Evolutionary conservation across 2,797 vertebrate species (phyloP).

Genomic region (Tadarida brasiliensis): DNA sequence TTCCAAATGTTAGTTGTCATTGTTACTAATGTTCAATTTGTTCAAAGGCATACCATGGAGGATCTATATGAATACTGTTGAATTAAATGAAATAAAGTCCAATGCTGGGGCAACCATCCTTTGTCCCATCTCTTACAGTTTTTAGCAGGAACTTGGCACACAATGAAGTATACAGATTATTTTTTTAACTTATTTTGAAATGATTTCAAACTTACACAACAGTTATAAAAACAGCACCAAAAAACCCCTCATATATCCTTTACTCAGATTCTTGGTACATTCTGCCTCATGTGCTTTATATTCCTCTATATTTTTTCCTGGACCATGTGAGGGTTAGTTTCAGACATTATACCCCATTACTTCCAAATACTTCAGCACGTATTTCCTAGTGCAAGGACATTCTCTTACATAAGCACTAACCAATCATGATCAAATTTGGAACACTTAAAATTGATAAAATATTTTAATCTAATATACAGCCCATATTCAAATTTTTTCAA

Average conservation of each 20-base stretch:
- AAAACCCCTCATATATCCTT: neutral
- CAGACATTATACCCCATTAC: conserved; percentile 4
- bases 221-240: conserved; percentile 28
- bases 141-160: neutral
- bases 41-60: conserved; percentile 4
- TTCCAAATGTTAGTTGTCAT: neutral
- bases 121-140: neutral
- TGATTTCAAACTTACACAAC: conserved; percentile 44
- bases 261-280: neutral
- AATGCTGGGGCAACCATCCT: neutral
- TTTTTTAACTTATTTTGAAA: conserved; percentile 48
- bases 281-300: neutral
- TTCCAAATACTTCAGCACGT: neutral
- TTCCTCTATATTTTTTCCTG: neutral
- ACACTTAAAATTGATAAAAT: neutral
- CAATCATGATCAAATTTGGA: conserved; percentile 26
- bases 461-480: conserved; percentile 3
- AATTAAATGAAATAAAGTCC: conserved; percentile 29
- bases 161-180: neutral
- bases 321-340: neutral
- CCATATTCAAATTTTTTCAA: conserved; percentile 40
- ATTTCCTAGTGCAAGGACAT: conserved; percentile 23
- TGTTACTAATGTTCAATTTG: neutral
- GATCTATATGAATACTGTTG: neutral
- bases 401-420: conserved; percentile 56